phyloP scores from a whole-genome alignment of 2,888 invertebrate species.

The Trimorus sp. region DNA sequence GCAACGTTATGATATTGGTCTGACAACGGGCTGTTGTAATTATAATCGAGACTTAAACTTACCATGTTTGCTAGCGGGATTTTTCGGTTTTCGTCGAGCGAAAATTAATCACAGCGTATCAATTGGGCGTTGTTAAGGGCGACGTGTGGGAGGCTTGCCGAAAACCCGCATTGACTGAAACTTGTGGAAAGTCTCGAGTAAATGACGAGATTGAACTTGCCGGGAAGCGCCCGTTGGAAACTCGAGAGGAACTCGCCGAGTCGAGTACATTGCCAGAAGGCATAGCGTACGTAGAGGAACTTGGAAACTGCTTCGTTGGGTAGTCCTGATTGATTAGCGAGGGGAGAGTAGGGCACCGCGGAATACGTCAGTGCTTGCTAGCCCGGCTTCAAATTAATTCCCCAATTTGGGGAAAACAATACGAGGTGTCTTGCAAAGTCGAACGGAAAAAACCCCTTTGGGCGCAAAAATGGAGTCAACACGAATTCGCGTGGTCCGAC shows the following conservation, averaged over 20 bases:
- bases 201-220: conserved; percentile 66
- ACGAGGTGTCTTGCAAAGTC: conserved; percentile 2
- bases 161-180: conserved; percentile 64
- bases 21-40: too few species aligned
- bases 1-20: too few species aligned
- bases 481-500: too few species aligned
- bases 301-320: conserved; percentile 78
- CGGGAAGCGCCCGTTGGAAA: conserved; percentile 60
- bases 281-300: conserved; percentile 67
- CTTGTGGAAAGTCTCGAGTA: conserved; percentile 63
- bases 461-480: too few species aligned
- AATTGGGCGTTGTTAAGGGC: too few species aligned
- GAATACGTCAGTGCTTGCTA: conserved; percentile 73
- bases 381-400: conserved; percentile 80
- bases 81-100: too few species aligned
- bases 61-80: too few species aligned
- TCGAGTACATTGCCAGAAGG: conserved; percentile 72
- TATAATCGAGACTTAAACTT: too few species aligned
- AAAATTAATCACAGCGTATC: too few species aligned
- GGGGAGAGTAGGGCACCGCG: conserved; percentile 71
- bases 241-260: conserved; percentile 63
- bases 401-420: conserved; percentile 70
- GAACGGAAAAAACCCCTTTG: too few species aligned
- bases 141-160: conserved; percentile 22
- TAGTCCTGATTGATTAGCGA: conserved; percentile 78